Base-by-base conservation (phyloP, 2,797 vertebrate species). In the Chaetophractus vellerosus region DNA sequence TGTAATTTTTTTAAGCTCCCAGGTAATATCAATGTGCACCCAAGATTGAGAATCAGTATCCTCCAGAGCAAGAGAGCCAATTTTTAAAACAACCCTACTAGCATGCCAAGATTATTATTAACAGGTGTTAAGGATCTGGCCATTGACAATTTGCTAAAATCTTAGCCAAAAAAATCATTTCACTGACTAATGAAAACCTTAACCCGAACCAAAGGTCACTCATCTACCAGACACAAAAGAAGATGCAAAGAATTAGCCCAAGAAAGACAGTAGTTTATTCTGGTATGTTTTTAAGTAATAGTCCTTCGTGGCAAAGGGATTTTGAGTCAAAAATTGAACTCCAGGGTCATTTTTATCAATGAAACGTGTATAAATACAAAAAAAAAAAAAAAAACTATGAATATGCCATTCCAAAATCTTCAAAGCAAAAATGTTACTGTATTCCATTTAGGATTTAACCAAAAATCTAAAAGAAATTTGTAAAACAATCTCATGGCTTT, bases 351-450 rank as follows among this genome's bases (percentile, higher is more conserved):
- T 92, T 94, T 88, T 93, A 63, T 88, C 86, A 76, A 14, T 91
- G 52, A 91, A 91, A 87, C 33, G 61, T 96, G 57, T 48, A 31
- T 52, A 80, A 38, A 81, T 87, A 86, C 48, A 96, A 93, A 93
- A 94, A 94, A 28, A 45, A 38, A 38, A 38, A 38, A 38, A 38
- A 38, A 38, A 38, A 90, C 16, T 85, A 91, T 61, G 93, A 85
- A 75, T 92, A 75, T 81, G 75, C 23, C 45, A 92, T 95, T 91
- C 81, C 63, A 94, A 97, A 97, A 92, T 88, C 59, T 90, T 93
- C 78, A 52, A 93, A 91, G 36, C 45, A 92, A 69, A 88, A 81
- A 72, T n/a, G 38, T 88, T 78, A 91, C 38, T 41, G 92, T 52
- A 91, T 52, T 63, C 80, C 72, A 92, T 75, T 91, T 93, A 83